Evolutionary conservation across 2,888 invertebrate genomes (phyloP).

Genomic region (Cecidostiba fungosa): DNA sequence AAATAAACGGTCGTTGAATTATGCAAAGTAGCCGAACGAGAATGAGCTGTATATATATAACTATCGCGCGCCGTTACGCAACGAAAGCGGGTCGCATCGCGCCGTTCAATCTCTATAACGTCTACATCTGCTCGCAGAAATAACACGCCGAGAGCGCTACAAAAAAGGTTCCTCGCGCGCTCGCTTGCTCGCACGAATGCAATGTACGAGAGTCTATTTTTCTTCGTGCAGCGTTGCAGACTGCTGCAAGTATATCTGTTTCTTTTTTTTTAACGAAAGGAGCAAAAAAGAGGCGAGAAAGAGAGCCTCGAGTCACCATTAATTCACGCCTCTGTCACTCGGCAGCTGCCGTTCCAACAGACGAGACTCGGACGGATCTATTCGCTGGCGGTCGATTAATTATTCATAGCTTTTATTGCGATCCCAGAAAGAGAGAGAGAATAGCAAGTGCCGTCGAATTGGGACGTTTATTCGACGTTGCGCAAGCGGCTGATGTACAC

Average conservation of each 20-base stretch:
- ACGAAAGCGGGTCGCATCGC: slow-evolving; percentile 38
- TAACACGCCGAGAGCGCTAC: slow-evolving; percentile 33
- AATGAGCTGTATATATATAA: neutral
- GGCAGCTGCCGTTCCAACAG: neutral
- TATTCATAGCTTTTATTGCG: slow-evolving; percentile 59
- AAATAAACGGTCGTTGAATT: slow-evolving; percentile 7
- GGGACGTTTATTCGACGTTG: slow-evolving; percentile 43
- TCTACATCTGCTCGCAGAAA: slow-evolving; percentile 59
- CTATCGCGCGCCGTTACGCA: slow-evolving; percentile 29
- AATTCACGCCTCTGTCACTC: slow-evolving; percentile 33
- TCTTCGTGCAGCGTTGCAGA: slow-evolving; percentile 25
- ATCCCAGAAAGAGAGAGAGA: slow-evolving; percentile 65
- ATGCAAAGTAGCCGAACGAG: slow-evolving; percentile 5
- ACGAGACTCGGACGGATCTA: slow-evolving; percentile 11
- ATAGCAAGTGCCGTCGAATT: slow-evolving; percentile 69
- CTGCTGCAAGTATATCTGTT: slow-evolving; percentile 22
- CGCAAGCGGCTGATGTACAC: neutral
- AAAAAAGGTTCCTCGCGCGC: neutral
- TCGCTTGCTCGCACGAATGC: slow-evolving; percentile 9
- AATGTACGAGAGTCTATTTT: slow-evolving; percentile 53
- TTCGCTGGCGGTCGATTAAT: slow-evolving; percentile 47
- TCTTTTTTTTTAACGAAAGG: neutral
- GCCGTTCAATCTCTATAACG: slow-evolving; percentile 35
- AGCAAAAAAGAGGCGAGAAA: slow-evolving; percentile 1
- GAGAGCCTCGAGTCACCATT: slow-evolving; percentile 44